phyloP scores from a whole-genome alignment of 2,113 vertebrate species.

The Scophthalmus maximus region DNA sequence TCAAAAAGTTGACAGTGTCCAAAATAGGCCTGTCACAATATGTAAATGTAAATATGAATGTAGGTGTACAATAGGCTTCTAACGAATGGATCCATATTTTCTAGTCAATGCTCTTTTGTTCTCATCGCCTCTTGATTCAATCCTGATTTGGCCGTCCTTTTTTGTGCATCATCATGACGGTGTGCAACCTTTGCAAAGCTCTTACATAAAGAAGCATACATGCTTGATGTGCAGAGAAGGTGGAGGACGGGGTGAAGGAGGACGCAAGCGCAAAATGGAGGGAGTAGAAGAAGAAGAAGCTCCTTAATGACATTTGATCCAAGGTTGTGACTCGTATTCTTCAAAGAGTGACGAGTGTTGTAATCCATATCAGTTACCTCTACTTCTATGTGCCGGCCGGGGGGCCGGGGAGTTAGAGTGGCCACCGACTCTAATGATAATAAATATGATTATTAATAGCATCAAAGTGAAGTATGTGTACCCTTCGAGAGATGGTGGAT shows the following conservation, averaged over 20 bases:
- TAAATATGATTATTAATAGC: constrained; percentile 69
- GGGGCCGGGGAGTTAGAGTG: constrained; percentile 16
- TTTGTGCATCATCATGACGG: no score
- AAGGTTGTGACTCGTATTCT: constrained; percentile 55
- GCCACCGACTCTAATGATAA: constrained; percentile 64
- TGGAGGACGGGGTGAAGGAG: not conserved
- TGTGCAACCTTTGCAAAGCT: no score
- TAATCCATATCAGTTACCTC: constrained; percentile 59
- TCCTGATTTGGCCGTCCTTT: no score
- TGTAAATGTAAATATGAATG: no score
- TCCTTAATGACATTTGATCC: constrained; percentile 43
- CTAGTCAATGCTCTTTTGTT: no score
- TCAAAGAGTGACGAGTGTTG: constrained; percentile 37
- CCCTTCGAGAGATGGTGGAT: constrained; percentile 49
- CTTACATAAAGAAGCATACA: no score
- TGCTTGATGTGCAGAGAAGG: no score
- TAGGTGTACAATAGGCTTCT: no score
- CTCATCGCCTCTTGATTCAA: no score
- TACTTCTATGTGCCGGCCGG: not conserved
- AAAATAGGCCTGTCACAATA: no score
- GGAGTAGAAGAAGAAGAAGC: not conserved
- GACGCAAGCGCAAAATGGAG: not conserved
- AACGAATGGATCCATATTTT: no score
- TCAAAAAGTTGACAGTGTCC: no score
- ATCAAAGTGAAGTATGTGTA: constrained; percentile 59